A percentile compares a stretch with the other conserved stretches of the same genome.
These are phyloP conservation scores for Oscheius sp. DNA, from an alignment of 1,140 invertebrate species.

Conservation along the genomic window DNA sequence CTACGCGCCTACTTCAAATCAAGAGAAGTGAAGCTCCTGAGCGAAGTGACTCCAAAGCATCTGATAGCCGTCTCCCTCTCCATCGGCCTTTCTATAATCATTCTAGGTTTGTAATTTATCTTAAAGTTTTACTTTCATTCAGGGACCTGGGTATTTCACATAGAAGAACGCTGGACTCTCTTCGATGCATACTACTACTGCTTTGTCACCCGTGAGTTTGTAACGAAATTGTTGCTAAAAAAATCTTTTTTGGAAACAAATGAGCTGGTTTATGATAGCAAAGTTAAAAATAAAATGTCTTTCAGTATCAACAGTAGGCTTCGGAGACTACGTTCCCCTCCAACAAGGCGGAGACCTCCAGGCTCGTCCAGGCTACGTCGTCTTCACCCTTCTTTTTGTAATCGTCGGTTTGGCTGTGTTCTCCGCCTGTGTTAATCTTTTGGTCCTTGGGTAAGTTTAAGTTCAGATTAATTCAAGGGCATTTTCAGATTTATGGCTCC, in stretches of 20 bases:
- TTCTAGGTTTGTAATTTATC: background rate
- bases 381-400: slow-evolving; percentile 96
- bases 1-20: slow-evolving; percentile 18
- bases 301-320: slow-evolving; percentile 62
- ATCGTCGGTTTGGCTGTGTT: slow-evolving; percentile 97
- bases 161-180: slow-evolving; percentile 91
- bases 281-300: too few species aligned
- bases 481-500: slow-evolving; percentile 52
- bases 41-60: slow-evolving; percentile 50
- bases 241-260: too few species aligned
- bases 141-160: slow-evolving; percentile 54
- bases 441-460: slow-evolving; percentile 77
- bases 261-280: too few species aligned
- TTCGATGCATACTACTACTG: slow-evolving; percentile 98
- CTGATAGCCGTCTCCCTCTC: slow-evolving; percentile 49
- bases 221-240: background rate
- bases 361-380: slow-evolving; percentile 89
- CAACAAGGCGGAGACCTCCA: slow-evolving; percentile 90
- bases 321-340: slow-evolving; percentile 69
- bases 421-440: slow-evolving; percentile 91
- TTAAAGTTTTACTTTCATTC: slow-evolving; percentile 10
- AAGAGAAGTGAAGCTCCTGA: slow-evolving; percentile 25
- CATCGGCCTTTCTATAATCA: slow-evolving; percentile 51
- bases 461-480: background rate
- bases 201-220: slow-evolving; percentile 91